Percentiles rank a stretch among this genome's conserved stretches.
Evolutionary conservation across 2,797 vertebrate species (phyloP).

Genomic region (Macrochelys suwanniensis): DNA sequence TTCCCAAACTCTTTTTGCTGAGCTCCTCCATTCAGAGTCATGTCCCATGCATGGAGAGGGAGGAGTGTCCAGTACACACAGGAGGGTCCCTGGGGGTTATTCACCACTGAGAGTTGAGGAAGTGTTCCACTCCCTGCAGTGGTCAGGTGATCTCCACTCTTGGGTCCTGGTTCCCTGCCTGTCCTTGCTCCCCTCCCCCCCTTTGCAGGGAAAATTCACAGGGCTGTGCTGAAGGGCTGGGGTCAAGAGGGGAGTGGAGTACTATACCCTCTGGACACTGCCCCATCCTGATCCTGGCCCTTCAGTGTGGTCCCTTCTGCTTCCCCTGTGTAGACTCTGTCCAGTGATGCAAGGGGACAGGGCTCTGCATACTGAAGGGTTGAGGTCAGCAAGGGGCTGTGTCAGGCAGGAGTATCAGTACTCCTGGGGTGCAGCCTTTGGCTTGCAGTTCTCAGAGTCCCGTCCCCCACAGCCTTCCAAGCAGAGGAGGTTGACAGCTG

Average conservation of each 20-base stretch:
- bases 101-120: not conserved
- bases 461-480: not conserved
- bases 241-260: too few relatives aligned
- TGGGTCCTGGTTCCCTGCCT: not conserved
- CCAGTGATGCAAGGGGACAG: too few relatives aligned
- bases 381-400: not conserved
- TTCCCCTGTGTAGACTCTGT: too few relatives aligned
- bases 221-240: not conserved
- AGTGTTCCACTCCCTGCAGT: not conserved
- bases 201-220: not conserved
- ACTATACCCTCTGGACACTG: too few relatives aligned
- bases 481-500: not conserved
- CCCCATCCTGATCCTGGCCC: too few relatives aligned
- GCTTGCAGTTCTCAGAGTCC: not conserved
- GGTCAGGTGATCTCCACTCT: not conserved
- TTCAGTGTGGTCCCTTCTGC: too few relatives aligned
- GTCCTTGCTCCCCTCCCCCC: not conserved
- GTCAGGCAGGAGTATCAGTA: not conserved
- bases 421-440: not conserved
- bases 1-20: not conserved
- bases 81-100: not conserved
- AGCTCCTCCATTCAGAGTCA: not conserved
- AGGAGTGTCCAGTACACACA: not conserved
- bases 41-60: not conserved
- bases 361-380: not conserved